Evolutionary conservation across 2,113 vertebrate species (phyloP).

Genomic region (Agelaius phoeniceus): DNA sequence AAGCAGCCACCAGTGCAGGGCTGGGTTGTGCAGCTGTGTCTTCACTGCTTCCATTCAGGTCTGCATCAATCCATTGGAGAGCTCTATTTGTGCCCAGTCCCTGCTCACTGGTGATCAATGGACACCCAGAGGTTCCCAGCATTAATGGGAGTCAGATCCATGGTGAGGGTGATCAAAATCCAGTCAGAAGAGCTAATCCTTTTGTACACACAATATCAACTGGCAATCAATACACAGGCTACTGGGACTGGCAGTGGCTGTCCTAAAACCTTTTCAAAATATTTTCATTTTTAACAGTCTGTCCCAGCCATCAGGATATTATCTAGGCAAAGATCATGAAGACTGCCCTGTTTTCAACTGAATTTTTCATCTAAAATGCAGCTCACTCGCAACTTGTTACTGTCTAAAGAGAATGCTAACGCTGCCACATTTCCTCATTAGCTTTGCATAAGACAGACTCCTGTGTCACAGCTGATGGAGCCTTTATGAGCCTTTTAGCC

Average conservation of each 20-base stretch:
- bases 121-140: not conserved
- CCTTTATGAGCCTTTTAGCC: slow-evolving; percentile 81
- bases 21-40: not conserved
- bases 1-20: not conserved
- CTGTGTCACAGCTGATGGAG: slow-evolving; percentile 78
- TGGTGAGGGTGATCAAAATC: not conserved
- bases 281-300: slow-evolving; percentile 18
- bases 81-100: not conserved
- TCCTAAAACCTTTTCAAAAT: not conserved
- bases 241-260: not conserved
- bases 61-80: not conserved
- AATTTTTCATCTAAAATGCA: slow-evolving; percentile 67
- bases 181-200: not conserved
- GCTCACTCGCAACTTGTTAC: slow-evolving; percentile 71
- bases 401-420: slow-evolving; percentile 72
- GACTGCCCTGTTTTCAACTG: slow-evolving; percentile 34
- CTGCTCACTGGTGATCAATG: not conserved
- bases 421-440: slow-evolving; percentile 78
- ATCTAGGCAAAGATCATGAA: slow-evolving; percentile 37
- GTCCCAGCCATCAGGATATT: slow-evolving; percentile 27
- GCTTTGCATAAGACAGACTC: slow-evolving; percentile 73
- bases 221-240: not conserved
- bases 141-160: not conserved
- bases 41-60: not conserved
- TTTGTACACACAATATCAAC: not conserved